A percentile compares a stretch with the other conserved stretches of the same genome.
Conservation (phyloP, 2,113 vertebrate species). For the Tragelaphus imberbis region DNA sequence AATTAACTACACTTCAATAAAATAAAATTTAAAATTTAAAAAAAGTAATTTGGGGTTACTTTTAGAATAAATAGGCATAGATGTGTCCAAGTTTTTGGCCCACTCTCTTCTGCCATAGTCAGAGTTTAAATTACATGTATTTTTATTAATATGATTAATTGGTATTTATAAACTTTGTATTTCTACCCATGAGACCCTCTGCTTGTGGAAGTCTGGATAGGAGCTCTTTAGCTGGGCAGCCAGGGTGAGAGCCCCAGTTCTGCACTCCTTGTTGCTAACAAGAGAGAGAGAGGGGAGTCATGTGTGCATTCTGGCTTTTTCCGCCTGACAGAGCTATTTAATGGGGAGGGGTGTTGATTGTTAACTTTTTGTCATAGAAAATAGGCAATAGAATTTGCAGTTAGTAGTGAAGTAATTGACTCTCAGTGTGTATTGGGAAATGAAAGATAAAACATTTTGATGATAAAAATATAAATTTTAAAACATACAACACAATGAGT, state of each 20-base stretch:
- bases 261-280: neutral
- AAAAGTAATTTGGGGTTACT: neutral
- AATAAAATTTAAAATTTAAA: neutral
- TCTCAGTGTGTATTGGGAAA: neutral
- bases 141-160: neutral
- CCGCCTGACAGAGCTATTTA: neutral
- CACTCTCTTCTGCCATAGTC: neutral
- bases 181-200: neutral
- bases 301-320: neutral
- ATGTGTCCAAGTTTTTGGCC: neutral
- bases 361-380: slow-evolving; percentile 26
- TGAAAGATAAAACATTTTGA: neutral
- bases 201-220: neutral
- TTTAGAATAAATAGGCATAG: neutral
- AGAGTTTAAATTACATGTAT: neutral
- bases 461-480: neutral
- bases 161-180: neutral
- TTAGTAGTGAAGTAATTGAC: neutral
- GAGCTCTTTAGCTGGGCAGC: neutral
- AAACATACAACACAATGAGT: neutral
- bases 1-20: neutral
- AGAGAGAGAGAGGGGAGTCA: neutral
- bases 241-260: neutral
- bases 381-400: neutral
- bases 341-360: neutral